phyloP scores from a whole-genome alignment of 2,113 vertebrate species.

The Caloenas nicobarica region DNA sequence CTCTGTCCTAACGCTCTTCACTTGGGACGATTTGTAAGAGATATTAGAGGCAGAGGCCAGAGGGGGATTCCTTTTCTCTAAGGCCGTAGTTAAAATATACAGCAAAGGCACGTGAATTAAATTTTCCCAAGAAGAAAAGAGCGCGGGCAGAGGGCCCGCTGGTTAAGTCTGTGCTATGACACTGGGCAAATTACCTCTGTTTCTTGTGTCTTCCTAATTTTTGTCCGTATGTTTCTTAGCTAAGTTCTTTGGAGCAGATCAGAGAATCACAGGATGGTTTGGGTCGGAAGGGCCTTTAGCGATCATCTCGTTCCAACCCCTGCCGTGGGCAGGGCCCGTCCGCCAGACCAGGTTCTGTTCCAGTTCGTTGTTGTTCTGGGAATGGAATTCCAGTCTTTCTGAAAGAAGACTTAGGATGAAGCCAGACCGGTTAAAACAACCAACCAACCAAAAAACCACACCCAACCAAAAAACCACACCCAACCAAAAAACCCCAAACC shows the following conservation, averaged over 20 bases:
- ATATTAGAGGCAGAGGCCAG: background rate
- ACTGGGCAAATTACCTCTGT: background rate
- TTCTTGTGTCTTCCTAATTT: background rate
- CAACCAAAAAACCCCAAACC: too few species aligned
- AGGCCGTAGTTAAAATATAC: background rate
- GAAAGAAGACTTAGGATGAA: background rate
- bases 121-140: background rate
- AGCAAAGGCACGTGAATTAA: background rate
- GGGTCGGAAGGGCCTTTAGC: too few species aligned
- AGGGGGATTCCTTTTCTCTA: background rate
- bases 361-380: background rate
- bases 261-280: too few species aligned
- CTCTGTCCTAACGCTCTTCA: background rate
- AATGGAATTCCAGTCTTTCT: background rate
- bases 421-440: background rate
- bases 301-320: too few species aligned
- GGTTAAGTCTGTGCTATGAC: background rate
- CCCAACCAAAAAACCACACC: too few species aligned
- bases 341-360: too few species aligned
- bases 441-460: too few species aligned
- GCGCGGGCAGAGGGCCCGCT: background rate
- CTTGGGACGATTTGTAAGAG: background rate
- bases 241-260: background rate
- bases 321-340: too few species aligned
- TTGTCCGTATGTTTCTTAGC: background rate